A percentile compares a stretch with the other conserved stretches of the same genome.
Evolutionary conservation across 2,888 invertebrate species (phyloP).

Genomic region (Eupithecia subumbrata): DNA sequence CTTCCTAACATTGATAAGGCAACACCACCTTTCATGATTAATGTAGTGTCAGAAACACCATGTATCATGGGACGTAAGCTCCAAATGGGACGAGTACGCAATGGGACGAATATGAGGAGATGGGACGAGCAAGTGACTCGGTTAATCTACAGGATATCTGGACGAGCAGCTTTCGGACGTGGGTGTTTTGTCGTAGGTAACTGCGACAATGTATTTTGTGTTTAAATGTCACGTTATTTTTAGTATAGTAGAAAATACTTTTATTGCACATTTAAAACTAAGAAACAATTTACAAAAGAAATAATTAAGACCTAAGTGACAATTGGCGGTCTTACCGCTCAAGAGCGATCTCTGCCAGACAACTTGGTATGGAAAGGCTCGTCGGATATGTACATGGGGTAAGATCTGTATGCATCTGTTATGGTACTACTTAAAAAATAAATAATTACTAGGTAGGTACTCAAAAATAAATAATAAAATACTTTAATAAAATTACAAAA

Average conservation of each 20-base stretch:
- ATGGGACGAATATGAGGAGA: conserved; percentile 23
- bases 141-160: conserved; percentile 29
- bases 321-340: too few relatives aligned
- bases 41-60: conserved; percentile 29
- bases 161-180: background rate
- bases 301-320: too few relatives aligned
- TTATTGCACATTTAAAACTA: too few relatives aligned
- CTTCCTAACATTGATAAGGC: conserved; percentile 11
- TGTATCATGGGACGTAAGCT: conserved; percentile 26
- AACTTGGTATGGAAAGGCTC: too few relatives aligned
- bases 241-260: background rate
- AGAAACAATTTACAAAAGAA: too few relatives aligned
- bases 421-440: too few relatives aligned
- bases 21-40: conserved; percentile 27
- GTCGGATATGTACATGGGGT: too few relatives aligned
- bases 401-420: too few relatives aligned
- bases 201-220: background rate
- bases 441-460: too few relatives aligned
- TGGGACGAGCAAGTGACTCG: conserved; percentile 26
- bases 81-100: conserved; percentile 10
- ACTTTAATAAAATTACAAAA: too few relatives aligned
- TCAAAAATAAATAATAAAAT: too few relatives aligned
- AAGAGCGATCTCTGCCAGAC: too few relatives aligned
- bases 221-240: background rate
- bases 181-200: background rate